A percentile compares a stretch with the other conserved stretches of the same genome.
Conservation (phyloP, 2,888 invertebrate genomes). For the Platycheirus albimanus region DNA sequence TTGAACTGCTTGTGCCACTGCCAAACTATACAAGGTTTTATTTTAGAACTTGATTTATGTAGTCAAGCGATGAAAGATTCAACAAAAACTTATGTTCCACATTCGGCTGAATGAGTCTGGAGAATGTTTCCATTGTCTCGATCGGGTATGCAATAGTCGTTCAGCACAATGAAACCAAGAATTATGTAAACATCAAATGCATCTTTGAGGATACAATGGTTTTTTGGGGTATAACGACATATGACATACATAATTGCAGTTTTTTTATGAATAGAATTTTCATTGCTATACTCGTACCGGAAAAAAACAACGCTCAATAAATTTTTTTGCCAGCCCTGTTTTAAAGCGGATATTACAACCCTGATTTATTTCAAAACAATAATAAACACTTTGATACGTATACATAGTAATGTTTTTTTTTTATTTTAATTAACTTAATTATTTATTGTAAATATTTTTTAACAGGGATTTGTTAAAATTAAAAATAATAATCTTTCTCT, state of each 20-base stretch:
- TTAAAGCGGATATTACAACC: background rate
- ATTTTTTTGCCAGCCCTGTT: background rate
- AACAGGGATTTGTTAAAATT: slow-evolving; percentile 22
- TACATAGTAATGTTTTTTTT: slow-evolving; percentile 4
- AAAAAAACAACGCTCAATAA: background rate
- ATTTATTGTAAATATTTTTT: slow-evolving; percentile 50
- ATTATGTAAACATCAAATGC: background rate
- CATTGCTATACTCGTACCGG: no score
- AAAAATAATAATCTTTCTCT: slow-evolving; percentile 29
- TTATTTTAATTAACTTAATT: slow-evolving; percentile 38
- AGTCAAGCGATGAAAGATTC: background rate
- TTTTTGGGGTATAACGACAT: no score
- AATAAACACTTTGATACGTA: background rate
- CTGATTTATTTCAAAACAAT: slow-evolving; percentile 4
- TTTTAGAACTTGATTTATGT: slow-evolving; percentile 41
- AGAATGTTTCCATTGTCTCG: slow-evolving; percentile 45
- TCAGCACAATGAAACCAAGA: background rate
- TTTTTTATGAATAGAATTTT: background rate
- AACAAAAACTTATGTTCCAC: slow-evolving; percentile 35
- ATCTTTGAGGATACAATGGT: background rate
- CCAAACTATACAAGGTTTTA: slow-evolving; percentile 1
- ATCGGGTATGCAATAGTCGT: background rate
- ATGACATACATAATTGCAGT: background rate
- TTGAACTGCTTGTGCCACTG: slow-evolving; percentile 2
- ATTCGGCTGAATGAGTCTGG: slow-evolving; percentile 45